phyloP scores from a whole-genome alignment of 2,888 invertebrate genomes.

The Lamproptera curius region DNA sequence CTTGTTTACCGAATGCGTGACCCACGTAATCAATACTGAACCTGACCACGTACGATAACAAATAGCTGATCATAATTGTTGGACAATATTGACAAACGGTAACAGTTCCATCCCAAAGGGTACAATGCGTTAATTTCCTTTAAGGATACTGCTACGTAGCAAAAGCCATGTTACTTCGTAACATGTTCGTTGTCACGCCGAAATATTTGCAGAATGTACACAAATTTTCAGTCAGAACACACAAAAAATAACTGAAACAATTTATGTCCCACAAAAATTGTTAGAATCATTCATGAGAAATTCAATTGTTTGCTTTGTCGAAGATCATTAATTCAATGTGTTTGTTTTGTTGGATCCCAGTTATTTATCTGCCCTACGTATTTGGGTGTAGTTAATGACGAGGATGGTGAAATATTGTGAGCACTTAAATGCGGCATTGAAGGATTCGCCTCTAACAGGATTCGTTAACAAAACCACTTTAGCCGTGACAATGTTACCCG shows the following conservation, averaged over 20 bases:
- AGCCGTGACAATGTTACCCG: constrained; percentile 14
- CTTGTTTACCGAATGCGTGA: constrained; percentile 3
- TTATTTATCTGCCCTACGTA: constrained; percentile 32
- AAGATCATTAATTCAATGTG: constrained; percentile 35
- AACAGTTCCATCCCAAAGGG: constrained; percentile 14
- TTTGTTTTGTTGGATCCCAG: constrained; percentile 37
- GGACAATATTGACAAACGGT: constrained; percentile 17
- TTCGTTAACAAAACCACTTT: constrained; percentile 29
- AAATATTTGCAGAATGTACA: no score
- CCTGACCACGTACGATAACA: not conserved
- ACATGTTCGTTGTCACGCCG: not conserved
- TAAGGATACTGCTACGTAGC: no score
- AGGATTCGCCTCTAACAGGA: constrained; percentile 29
- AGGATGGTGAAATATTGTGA: constrained; percentile 32
- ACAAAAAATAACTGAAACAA: not conserved
- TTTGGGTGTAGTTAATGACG: constrained; percentile 32
- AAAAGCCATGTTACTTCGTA: constrained; percentile 5
- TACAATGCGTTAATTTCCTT: constrained; percentile 17
- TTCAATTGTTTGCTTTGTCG: constrained; percentile 30
- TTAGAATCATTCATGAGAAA: not conserved
- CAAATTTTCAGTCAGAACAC: not conserved
- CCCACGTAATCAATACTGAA: constrained; percentile 3
- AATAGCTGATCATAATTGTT: constrained; percentile 11
- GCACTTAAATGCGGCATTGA: constrained; percentile 33
- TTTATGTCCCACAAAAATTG: not conserved